phyloP scores from a whole-genome alignment of 2,113 vertebrate species.

The Tyto alba region DNA sequence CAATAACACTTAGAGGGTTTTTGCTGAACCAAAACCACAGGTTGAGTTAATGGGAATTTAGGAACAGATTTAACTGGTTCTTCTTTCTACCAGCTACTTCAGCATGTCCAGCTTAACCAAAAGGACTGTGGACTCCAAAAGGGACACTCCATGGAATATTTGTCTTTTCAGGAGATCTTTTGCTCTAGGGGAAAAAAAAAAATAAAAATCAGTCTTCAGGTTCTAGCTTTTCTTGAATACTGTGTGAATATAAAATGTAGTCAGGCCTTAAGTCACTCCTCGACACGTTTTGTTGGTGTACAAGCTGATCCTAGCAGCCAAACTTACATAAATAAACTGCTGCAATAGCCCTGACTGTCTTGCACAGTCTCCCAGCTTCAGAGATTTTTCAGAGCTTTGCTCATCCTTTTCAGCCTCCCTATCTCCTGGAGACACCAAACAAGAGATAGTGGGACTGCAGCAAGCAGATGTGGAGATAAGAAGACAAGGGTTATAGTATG shows the following conservation, averaged over 20 bases:
- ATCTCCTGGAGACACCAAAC: background rate
- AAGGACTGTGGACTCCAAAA: background rate
- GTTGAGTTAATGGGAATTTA: background rate
- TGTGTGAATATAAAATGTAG: background rate
- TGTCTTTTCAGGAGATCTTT: background rate
- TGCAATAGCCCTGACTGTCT: background rate
- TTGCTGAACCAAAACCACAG: background rate
- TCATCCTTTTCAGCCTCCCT: background rate
- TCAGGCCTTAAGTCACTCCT: background rate
- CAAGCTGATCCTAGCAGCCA: background rate
- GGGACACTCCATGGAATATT: background rate
- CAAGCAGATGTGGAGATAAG: background rate
- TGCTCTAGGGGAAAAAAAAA: background rate
- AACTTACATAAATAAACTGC: background rate
- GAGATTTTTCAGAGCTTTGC: background rate
- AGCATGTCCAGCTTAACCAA: background rate
- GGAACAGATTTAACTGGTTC: background rate
- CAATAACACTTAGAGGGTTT: background rate
- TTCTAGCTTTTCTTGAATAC: background rate
- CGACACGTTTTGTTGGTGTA: background rate
- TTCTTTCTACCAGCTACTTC: background rate
- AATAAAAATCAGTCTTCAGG: background rate
- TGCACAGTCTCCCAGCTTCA: background rate
- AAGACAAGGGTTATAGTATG: background rate
- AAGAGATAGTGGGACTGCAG: background rate